phyloP scores from a whole-genome alignment of 2,113 vertebrate species.

The Xiphophorus hellerii region DNA sequence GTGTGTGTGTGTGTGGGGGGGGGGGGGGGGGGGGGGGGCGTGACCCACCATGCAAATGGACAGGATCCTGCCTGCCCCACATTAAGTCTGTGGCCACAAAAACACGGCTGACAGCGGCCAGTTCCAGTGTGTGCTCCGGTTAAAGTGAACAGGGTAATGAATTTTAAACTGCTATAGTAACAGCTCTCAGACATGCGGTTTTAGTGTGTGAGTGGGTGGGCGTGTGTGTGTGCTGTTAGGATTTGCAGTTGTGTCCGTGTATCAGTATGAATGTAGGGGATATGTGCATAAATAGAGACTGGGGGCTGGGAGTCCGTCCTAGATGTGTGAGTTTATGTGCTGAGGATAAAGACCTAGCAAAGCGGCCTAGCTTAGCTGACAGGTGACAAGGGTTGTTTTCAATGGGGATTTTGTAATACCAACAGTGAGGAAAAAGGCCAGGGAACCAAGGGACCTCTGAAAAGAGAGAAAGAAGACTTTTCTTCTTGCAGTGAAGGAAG shows the following conservation, averaged over 20 bases:
- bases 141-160: constrained; percentile 82
- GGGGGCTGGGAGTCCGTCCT: constrained; percentile 71
- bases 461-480: constrained; percentile 84
- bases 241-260: constrained; percentile 71
- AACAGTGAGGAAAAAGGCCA: constrained; percentile 81
- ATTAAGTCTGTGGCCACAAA: constrained; percentile 18
- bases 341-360: constrained; percentile 86
- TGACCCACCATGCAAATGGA: constrained; percentile 25
- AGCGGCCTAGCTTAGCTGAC: constrained; percentile 86
- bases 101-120: constrained; percentile 62
- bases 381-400: constrained; percentile 87
- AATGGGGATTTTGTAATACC: constrained; percentile 89
- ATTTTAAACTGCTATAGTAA: constrained; percentile 84
- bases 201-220: constrained; percentile 78
- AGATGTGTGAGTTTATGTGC: constrained; percentile 77
- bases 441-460: constrained; percentile 81
- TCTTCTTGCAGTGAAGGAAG: constrained; percentile 73
- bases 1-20: too few species aligned
- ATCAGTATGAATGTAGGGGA: constrained; percentile 72
- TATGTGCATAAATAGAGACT: constrained; percentile 66
- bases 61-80: neutral
- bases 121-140: constrained; percentile 71
- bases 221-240: constrained; percentile 70
- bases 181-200: constrained; percentile 82
- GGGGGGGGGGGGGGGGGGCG: too few species aligned